phyloP scores from a whole-genome alignment of 2,797 vertebrate species.

The Lepilemur septentrionalis region DNA sequence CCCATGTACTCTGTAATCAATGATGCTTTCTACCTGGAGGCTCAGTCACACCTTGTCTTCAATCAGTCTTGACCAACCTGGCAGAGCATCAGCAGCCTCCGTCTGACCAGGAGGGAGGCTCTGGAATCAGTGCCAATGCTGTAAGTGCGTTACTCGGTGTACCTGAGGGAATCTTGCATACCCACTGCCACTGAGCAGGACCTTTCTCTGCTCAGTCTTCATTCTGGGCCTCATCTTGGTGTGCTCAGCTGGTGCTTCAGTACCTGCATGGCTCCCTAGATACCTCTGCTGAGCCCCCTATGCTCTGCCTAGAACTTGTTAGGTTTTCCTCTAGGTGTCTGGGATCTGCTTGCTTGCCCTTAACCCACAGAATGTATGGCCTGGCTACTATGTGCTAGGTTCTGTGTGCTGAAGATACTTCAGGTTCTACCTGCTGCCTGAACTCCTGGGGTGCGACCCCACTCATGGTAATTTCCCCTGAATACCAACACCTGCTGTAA shows the following conservation, averaged over 20 bases:
- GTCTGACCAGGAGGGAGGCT: background rate
- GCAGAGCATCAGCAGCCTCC: background rate
- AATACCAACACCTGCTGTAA: background rate
- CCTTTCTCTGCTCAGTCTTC: background rate
- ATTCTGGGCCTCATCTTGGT: background rate
- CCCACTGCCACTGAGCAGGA: too few species aligned
- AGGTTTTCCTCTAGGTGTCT: background rate
- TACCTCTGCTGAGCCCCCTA: background rate
- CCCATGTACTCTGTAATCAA: background rate
- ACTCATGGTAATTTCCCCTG: background rate
- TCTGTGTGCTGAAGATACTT: background rate
- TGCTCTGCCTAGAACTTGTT: background rate
- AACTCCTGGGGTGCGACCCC: background rate
- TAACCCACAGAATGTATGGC: background rate
- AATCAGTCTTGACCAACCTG: background rate
- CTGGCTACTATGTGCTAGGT: background rate
- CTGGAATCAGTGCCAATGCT: background rate
- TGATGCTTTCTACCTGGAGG: background rate
- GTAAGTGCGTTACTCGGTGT: accelerated
- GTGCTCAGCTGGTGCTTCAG: too few species aligned
- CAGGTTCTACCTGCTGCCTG: background rate
- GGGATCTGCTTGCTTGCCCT: background rate
- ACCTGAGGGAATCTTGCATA: background rate
- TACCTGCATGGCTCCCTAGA: background rate
- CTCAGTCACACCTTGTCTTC: too few species aligned